Evolutionary conservation across 2,113 vertebrate species (phyloP).

Genomic region (Zonotrichia leucophrys): DNA sequence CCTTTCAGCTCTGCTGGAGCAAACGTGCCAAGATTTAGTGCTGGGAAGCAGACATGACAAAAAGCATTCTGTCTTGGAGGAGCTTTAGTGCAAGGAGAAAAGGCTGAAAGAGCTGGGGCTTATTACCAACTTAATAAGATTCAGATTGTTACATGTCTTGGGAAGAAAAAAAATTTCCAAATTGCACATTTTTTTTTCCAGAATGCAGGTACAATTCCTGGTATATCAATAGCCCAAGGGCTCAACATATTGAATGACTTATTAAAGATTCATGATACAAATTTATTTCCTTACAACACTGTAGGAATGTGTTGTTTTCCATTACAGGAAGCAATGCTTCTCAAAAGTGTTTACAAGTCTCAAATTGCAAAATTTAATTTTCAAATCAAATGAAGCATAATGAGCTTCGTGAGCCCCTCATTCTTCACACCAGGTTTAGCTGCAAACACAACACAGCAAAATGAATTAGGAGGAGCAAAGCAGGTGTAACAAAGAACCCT

Average conservation of each 20-base stretch:
- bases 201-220: background rate
- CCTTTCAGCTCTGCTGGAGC: background rate
- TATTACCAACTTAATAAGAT: conserved; percentile 28
- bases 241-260: conserved; percentile 36
- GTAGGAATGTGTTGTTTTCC: conserved; percentile 20
- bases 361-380: conserved; percentile 52
- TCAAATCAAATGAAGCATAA: conserved; percentile 21
- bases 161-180: conserved; percentile 24
- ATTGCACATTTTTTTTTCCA: conserved; percentile 33
- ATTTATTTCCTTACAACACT: conserved; percentile 38
- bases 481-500: background rate
- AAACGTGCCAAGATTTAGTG: background rate
- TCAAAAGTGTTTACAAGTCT: conserved; percentile 53
- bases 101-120: conserved; percentile 4
- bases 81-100: background rate
- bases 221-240: conserved; percentile 50
- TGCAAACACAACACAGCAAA: background rate
- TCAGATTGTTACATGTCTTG: conserved; percentile 28
- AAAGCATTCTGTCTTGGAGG: background rate
- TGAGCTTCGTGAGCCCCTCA: background rate
- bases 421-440: conserved; percentile 10
- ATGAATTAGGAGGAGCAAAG: background rate
- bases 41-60: background rate
- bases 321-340: conserved; percentile 25
- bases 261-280: conserved; percentile 63